phyloP scores from a whole-genome alignment of 2,113 vertebrate species.

The Trichechus manatus region DNA sequence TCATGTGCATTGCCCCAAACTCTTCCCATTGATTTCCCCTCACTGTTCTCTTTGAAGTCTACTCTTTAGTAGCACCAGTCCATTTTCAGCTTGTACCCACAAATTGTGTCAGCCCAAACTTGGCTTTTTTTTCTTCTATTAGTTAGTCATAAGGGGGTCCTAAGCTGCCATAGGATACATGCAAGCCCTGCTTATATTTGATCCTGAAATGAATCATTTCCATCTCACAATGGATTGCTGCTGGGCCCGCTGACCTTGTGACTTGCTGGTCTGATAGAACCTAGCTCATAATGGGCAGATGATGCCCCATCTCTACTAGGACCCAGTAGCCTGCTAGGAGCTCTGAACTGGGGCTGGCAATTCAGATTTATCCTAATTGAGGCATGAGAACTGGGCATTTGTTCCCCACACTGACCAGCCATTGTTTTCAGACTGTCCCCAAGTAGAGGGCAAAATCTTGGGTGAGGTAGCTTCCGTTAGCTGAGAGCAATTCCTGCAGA shows the following conservation, averaged over 20 bases:
- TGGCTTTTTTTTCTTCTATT: neutral
- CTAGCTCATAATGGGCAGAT: neutral
- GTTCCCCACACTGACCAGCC: neutral
- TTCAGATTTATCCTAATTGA: neutral
- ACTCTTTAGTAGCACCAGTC: neutral
- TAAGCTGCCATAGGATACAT: neutral
- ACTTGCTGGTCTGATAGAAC: neutral
- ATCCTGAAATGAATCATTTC: neutral
- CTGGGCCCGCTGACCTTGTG: neutral
- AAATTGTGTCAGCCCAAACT: neutral
- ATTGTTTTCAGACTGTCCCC: fast-evolving
- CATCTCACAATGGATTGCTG: neutral
- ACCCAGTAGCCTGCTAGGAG: neutral
- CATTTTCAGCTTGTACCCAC: neutral
- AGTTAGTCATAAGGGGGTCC: neutral
- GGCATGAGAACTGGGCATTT: neutral
- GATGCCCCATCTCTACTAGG: neutral
- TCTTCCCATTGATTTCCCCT: neutral
- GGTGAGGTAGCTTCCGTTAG: neutral
- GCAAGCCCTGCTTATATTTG: neutral
- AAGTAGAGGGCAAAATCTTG: neutral
- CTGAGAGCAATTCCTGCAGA: neutral
- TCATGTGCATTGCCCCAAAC: neutral
- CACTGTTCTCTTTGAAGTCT: neutral
- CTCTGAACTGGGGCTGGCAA: neutral